A percentile compares a stretch with the other conserved stretches of the same genome.
Conservation (phyloP, 2,888 invertebrate species). For the Spilosoma lubricipeda region DNA sequence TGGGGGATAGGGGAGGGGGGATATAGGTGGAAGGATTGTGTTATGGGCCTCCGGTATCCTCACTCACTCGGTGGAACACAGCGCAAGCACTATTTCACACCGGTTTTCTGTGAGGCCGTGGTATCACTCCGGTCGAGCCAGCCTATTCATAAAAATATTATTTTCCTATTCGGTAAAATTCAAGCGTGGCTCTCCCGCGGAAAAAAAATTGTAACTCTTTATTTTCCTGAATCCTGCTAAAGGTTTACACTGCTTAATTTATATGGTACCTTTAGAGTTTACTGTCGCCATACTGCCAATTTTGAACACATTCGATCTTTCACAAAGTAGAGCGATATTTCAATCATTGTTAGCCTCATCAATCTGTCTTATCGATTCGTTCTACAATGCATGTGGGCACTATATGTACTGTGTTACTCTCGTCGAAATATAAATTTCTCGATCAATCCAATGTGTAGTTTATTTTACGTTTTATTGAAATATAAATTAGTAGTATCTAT, state of each 20-base stretch:
- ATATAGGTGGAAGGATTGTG: too few species aligned
- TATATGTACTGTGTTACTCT: constrained; percentile 37
- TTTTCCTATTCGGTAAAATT: too few species aligned
- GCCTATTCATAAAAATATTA: too few species aligned
- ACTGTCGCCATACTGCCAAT: constrained; percentile 9
- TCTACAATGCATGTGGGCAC: constrained; percentile 41
- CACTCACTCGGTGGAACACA: too few species aligned
- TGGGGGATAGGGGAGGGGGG: too few species aligned
- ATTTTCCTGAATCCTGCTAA: too few species aligned
- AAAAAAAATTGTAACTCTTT: too few species aligned
- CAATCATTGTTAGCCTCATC: constrained; percentile 32
- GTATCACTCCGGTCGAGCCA: too few species aligned
- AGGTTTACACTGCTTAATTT: background rate
- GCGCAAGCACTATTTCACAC: too few species aligned
- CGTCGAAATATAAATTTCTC: constrained; percentile 25
- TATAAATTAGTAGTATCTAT: background rate
- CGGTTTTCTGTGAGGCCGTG: too few species aligned
- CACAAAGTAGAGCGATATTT: constrained; percentile 42
- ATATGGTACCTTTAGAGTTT: background rate
- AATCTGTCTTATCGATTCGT: constrained; percentile 45
- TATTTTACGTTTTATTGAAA: constrained; percentile 23
- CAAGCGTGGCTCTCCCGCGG: too few species aligned
- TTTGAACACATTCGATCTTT: constrained; percentile 28
- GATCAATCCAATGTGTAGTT: constrained; percentile 40
- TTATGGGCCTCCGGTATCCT: too few species aligned